phyloP scores from a whole-genome alignment of 2,888 invertebrate genomes.

The Euzophera pinguis region DNA sequence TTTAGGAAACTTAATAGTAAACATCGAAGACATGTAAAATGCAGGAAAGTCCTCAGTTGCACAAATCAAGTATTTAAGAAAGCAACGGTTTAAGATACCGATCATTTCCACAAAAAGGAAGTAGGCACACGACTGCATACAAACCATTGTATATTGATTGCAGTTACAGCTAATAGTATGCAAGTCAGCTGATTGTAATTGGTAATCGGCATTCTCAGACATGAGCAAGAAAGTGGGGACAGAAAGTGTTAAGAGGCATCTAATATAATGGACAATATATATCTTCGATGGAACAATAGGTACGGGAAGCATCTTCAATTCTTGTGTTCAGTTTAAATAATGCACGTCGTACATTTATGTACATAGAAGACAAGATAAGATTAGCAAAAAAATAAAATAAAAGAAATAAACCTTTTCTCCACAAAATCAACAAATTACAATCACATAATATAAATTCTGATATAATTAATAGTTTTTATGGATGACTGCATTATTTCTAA shows the following conservation, averaged over 20 bases:
- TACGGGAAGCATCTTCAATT: background rate
- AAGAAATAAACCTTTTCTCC: too few relatives aligned
- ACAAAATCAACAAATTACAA: too few relatives aligned
- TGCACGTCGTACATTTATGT: too few relatives aligned
- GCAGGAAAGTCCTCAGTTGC: background rate
- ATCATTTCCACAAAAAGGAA: slow-evolving; percentile 15
- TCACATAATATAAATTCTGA: too few relatives aligned
- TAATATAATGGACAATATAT: background rate
- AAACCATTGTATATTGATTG: slow-evolving; percentile 22
- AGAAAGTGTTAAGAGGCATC: slow-evolving; percentile 2
- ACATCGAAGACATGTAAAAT: background rate
- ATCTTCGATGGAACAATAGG: background rate
- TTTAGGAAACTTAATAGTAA: too few relatives aligned
- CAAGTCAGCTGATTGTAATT: slow-evolving; percentile 42
- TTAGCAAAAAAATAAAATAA: too few relatives aligned
- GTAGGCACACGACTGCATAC: slow-evolving; percentile 15
- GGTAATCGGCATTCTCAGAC: slow-evolving; percentile 47
- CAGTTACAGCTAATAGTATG: slow-evolving; percentile 22
- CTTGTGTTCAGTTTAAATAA: too few relatives aligned
- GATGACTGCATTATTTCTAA: too few relatives aligned
- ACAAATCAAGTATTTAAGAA: slow-evolving; percentile 2
- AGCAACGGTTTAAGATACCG: background rate
- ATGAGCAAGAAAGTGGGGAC: slow-evolving; percentile 40
- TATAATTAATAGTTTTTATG: too few relatives aligned
- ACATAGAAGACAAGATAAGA: too few relatives aligned